Evolutionary conservation across 1,140 invertebrate species (phyloP), one percentile per base, ranked within the genome.

Genomic region (Lepidurus packardi): DNA sequence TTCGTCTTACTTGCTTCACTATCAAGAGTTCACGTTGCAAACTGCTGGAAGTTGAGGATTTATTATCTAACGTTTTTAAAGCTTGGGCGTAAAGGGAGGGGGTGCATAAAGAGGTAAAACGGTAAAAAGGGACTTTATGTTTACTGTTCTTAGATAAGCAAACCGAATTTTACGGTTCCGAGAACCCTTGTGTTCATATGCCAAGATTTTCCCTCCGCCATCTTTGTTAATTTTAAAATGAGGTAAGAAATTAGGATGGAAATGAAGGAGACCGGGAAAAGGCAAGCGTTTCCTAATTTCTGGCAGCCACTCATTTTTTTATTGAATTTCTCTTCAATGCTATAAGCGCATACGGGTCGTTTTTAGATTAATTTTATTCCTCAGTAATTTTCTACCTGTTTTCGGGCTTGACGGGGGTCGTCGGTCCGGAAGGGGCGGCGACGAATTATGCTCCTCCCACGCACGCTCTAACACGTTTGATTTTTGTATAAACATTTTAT

Each of bases 361-460:
- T 21, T 21, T n/a, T 1, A n/a, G 7, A 1, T 65, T 65, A 1
- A 13, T 7, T 13, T 7, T 16, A 65, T 21, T 65, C 21, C 53
- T 21, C 13, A 65, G 9, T 7, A 21, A 65, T 65, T 21, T 24
- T 78, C 34, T 73, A 74, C 78, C 78, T 78, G 78, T 78, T 78
- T 78, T 34, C 78, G 74, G 78, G 78, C 78, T 11, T 78, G 74
- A 34, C 78, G 78, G 3, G 78, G 74, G 42, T 78, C 78, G n/a
- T 74, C 78, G 11, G 77, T 73, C 41, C 73, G 53, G 53, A 65
- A 65, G 21, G 53, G 53, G 53, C 53, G 53, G 21, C 53, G 53
- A 65, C 53, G 53, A 65, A 65, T 65, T 65, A 65, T 16, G 53
- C 53, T 65, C 21, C 53, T 13, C 53, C 53, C 53, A 65, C 53